Evolutionary conservation across 2,888 invertebrate species (phyloP), one percentile per base, ranked within the genome.

Genomic region (Eilema caniola): DNA sequence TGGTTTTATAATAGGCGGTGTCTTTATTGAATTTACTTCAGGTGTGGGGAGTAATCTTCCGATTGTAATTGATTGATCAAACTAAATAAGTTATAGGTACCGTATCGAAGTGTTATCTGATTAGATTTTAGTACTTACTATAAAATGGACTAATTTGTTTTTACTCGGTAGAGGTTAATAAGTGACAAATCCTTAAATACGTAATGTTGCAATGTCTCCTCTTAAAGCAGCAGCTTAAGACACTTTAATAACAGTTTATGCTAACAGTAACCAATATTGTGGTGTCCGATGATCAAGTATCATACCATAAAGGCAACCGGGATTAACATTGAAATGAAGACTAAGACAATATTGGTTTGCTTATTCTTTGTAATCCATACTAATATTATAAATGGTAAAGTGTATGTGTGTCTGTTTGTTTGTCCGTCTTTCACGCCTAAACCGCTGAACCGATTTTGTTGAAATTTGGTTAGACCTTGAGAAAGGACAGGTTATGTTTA

Each of bases 1-100:
- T 74, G 60, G 76, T 76, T 75, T 78, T 75, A 74, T 80, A 76
- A 80, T 69, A 64, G 66, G 69, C 69, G 72, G 66, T 66, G 56
- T 69, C 69, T 72, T 72, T 72, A 67, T 72, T 69, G 62, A 69
- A 69, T 69, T 41, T 47, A 60, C 25, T 66, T 66, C n/a, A 66
- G 62, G 7, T 33, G n/a, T 53, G 53, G 11, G n/a, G 25, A 14
- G 28, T 57, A 41, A 66, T 61, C 62, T 33, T 33, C 3, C 31
- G n/a, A 25, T 5, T 61, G 53, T 61, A 33, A 37, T 57, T 28
- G 61, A 37, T 67, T 25, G 56, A 57, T 62, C 28, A 41, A 53
- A 67, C 59, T 67, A n/a, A n/a, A 63, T 63, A 25, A 28, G 56
- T 60, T 5, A 11, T 63, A n/a, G n/a, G n/a, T n/a, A 20, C 7